Conservation (phyloP, 2,113 vertebrate genomes). For the Crotophaga sulcirostris region DNA sequence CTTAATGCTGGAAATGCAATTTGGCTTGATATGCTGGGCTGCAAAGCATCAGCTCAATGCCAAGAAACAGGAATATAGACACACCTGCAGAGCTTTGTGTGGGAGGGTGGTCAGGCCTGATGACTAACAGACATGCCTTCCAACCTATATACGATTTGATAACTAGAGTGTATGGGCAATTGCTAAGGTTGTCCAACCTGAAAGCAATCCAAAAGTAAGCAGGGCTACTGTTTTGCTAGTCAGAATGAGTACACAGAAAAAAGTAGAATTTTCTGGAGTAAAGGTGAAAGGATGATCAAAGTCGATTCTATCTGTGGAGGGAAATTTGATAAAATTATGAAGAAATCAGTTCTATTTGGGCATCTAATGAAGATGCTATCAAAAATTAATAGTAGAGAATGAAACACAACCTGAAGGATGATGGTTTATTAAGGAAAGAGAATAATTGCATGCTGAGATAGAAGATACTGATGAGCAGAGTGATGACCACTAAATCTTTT, state of each 20-base stretch:
- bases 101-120: neutral
- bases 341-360: neutral
- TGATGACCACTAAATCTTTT: neutral
- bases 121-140: neutral
- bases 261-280: neutral
- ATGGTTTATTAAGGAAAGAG: neutral
- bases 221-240: neutral
- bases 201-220: neutral
- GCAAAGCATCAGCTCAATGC: neutral
- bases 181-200: neutral
- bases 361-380: neutral
- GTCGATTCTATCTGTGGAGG: neutral
- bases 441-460: neutral
- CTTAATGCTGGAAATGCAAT: neutral
- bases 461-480: neutral
- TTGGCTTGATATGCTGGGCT: fast-evolving
- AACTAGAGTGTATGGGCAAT: neutral
- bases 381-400: neutral
- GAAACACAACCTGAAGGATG: neutral
- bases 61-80: neutral
- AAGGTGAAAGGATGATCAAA: neutral
- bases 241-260: neutral
- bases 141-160: neutral
- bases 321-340: neutral
- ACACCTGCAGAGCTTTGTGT: neutral